Evolutionary conservation across 2,113 vertebrate species (phyloP).

Genomic region (Brachypteracias leptosomus): DNA sequence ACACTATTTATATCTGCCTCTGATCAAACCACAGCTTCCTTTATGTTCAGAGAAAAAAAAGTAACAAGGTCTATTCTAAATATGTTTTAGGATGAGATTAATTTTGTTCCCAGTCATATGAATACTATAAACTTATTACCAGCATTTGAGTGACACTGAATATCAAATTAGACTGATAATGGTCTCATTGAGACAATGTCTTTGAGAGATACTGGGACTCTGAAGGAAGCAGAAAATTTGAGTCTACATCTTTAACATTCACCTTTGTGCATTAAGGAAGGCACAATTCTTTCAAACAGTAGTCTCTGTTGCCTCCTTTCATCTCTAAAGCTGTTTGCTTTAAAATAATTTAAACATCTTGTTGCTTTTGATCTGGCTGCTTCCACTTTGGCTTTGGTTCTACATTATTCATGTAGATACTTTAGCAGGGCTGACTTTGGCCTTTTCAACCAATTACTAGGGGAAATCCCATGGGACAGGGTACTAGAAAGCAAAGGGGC

Average conservation of each 20-base stretch:
- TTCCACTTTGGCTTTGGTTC: neutral
- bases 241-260: neutral
- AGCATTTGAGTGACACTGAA: neutral
- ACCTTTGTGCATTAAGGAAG: neutral
- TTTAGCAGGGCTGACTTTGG: no score
- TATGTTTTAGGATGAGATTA: neutral
- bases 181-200: neutral
- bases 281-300: neutral
- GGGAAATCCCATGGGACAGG: no score
- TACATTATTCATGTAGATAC: no score
- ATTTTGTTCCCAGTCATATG: neutral
- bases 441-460: no score
- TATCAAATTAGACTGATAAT: neutral
- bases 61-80: neutral
- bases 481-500: no score
- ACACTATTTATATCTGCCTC: neutral
- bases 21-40: neutral
- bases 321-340: neutral
- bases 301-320: neutral
- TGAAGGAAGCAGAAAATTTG: neutral
- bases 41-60: neutral
- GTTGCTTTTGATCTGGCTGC: neutral
- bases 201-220: neutral
- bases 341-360: neutral
- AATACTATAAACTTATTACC: neutral